Percentiles rank a stretch among this genome's conserved stretches.
phyloP scores from a whole-genome alignment of 2,888 invertebrate species.

The Ceriagrion tenellum region DNA sequence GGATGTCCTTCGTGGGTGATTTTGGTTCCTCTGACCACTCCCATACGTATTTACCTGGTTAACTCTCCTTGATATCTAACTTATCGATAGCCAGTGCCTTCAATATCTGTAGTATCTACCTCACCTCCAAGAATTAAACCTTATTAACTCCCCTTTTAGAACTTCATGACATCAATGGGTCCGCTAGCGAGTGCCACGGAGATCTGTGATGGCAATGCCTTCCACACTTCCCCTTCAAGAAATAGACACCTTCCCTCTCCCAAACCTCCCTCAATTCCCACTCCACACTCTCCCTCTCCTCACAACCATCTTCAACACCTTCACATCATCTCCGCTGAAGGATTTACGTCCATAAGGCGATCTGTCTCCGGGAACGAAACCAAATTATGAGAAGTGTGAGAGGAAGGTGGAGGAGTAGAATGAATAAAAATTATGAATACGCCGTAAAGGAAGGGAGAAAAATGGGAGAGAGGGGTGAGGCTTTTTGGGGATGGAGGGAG shows the following conservation, averaged over 20 bases:
- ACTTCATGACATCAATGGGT: too few species aligned
- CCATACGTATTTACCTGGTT: too few species aligned
- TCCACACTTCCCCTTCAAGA: too few species aligned
- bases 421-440: conserved; percentile 67
- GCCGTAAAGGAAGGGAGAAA: conserved; percentile 4
- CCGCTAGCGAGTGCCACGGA: too few species aligned
- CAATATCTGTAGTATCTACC: too few species aligned
- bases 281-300: not conserved
- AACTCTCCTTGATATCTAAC: too few species aligned
- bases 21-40: too few species aligned
- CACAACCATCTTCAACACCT: not conserved
- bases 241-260: not conserved
- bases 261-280: not conserved
- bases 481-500: not conserved
- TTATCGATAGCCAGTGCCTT: too few species aligned
- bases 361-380: conserved; percentile 62
- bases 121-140: too few species aligned
- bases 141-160: too few species aligned
- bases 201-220: too few species aligned
- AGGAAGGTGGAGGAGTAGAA: not conserved
- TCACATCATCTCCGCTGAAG: not conserved
- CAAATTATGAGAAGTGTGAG: not conserved
- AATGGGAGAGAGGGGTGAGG: not conserved
- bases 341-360: conserved; percentile 63
- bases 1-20: too few species aligned